Evolutionary conservation across 2,888 invertebrate genomes (phyloP), one percentile per base, ranked within the genome.

Genomic region (Hydrotaea cyrtoneurina): DNA sequence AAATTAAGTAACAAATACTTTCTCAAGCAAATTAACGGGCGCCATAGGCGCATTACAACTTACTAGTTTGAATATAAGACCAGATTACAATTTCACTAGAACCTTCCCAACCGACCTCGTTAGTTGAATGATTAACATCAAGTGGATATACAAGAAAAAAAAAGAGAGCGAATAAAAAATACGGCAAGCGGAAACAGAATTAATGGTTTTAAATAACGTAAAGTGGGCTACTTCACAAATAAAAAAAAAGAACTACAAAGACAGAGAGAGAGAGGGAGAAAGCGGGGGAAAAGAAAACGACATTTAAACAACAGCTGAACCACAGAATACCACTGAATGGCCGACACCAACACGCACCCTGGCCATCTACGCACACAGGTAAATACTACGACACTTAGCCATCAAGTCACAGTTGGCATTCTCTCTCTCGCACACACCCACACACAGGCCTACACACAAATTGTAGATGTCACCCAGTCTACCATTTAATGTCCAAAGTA

Each of bases 401-500:
- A 55, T 43, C 2, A 19, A 19, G 66, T 19, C 66, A 11, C 43
- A 15, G 66, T 10, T 59, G 2, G n/a, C n/a, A 50, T 50, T 26
- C 59, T 23, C 59, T 15, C 59, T 15, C 26, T 26, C 15, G 7
- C 26, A 59, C 2, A 21, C 21, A n/a, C 21, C 17, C 19, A 21
- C 17, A 55, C 23, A 36, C 46, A 62, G 23, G 8, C 66, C 2
- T 11, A 36, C 55, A 10, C 21, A 50, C 50, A n/a, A 2, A 50
- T 15, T 50, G n/a, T n/a, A 15, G 8, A 17, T 64, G 64, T 71
- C 46, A 43, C 17, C 39, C 69, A 39, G 31, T 15, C 59, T 74
- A n/a, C 15, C 69, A 50, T 75, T 78, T 69, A 74, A 79, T 53
- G 77, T 55, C 74, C 77, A 73, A 19, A 76, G 74, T 82, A 79